A percentile compares a stretch with the other conserved stretches of the same genome.
These are phyloP conservation scores for Phymastichus coffea DNA, from an alignment of 1,140 invertebrate genomes.

Conservation along the genomic window DNA sequence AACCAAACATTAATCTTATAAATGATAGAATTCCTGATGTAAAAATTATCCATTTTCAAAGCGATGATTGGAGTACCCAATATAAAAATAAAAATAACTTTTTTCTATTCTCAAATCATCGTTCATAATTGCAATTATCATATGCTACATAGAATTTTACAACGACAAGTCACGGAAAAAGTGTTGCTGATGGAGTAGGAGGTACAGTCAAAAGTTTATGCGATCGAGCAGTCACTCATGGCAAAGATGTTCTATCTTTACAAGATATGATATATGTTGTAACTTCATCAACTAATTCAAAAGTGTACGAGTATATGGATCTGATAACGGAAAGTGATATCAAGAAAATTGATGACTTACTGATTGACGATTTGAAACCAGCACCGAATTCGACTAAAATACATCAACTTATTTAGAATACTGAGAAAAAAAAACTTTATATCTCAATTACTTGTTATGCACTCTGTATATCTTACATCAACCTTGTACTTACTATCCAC, in stretches of 20 bases:
- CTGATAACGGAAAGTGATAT: too few species aligned
- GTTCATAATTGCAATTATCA: slow-evolving; percentile 20
- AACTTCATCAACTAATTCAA: too few species aligned
- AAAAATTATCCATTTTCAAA: neutral
- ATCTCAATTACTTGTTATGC: neutral
- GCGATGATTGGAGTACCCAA: neutral
- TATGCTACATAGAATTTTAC: neutral
- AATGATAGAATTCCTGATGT: neutral
- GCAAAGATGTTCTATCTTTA: neutral
- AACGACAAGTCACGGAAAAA: slow-evolving; percentile 1
- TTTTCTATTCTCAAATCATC: neutral
- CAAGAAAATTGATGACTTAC: too few species aligned
- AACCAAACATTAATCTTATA: neutral
- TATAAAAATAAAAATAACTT: neutral
- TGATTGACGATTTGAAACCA: too few species aligned
- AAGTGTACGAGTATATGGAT: too few species aligned
- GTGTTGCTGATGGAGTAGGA: neutral
- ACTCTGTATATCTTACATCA: neutral
- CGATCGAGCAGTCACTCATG: neutral
- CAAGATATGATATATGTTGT: too few species aligned
- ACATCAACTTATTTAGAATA: too few species aligned
- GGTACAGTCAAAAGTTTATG: neutral
- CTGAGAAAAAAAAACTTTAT: neutral
- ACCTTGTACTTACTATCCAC: neutral
- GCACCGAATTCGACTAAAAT: too few species aligned